Conservation (phyloP, 2,888 invertebrate species). For the Ornithoptera priamus region DNA sequence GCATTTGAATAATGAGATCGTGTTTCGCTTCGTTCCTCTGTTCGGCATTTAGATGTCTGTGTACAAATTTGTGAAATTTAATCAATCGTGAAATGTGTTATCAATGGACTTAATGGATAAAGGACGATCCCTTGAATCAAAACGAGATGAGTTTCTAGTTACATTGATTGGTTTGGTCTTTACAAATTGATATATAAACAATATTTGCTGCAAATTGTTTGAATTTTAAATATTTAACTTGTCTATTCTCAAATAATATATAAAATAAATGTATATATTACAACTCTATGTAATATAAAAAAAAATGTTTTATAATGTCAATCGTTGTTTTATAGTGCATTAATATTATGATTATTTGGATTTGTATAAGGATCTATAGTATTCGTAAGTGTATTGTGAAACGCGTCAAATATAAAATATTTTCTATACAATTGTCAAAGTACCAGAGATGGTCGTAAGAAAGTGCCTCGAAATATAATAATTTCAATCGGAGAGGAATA, state of each 20-base stretch:
- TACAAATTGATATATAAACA: background rate
- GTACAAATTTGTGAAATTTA: conserved; percentile 52
- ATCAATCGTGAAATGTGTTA: conserved; percentile 64
- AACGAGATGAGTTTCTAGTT: background rate
- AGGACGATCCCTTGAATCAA: conserved; percentile 12
- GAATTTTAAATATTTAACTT: too few relatives aligned
- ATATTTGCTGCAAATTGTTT: too few relatives aligned
- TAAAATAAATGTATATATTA: too few relatives aligned
- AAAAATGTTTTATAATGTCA: too few relatives aligned
- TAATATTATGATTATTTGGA: too few relatives aligned
- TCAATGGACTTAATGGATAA: conserved; percentile 32
- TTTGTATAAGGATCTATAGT: background rate
- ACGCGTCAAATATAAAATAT: too few relatives aligned
- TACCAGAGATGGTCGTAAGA: background rate
- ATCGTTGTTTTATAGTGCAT: too few relatives aligned
- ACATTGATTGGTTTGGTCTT: background rate
- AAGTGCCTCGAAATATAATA: background rate
- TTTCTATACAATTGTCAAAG: conserved; percentile 1
- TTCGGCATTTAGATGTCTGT: conserved; percentile 56
- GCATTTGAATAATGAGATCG: conserved; percentile 79
- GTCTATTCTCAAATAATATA: too few relatives aligned
- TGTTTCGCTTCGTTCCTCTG: conserved; percentile 58
- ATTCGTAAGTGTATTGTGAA: background rate
- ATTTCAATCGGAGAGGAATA: background rate
- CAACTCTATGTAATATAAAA: too few relatives aligned